Base-by-base conservation (phyloP, 2,113 vertebrate species). In the Trogon surrucura region DNA sequence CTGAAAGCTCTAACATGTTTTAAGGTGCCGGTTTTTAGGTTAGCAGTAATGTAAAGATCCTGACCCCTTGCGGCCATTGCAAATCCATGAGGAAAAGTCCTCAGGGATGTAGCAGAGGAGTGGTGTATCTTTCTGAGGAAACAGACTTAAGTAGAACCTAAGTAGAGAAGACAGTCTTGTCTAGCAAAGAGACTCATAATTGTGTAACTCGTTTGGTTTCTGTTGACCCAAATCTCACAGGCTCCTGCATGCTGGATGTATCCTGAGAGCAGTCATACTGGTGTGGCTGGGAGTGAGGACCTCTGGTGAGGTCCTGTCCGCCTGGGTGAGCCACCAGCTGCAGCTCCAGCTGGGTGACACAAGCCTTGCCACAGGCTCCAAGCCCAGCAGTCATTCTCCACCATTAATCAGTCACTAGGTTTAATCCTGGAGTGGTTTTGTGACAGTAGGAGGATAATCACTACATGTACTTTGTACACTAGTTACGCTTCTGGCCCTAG, bases 181-280 rank as follows among this genome's bases (percentile, higher is more conserved):
- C 17, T 51, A 34, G 56, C 53, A 64, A 1, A 67, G 22, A 30
- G 1, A 44, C 6, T 84, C 8, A 1, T 7, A 54, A 8, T 13
- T 74, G 3, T 67, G 15, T 70, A 47, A 50, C 22, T 72, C 13
- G 34, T 34, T 41, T 70, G 26, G 15, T 66, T 91, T 85, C 16
- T 91, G 16, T 25, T 75, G 44, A 64, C 22, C 15, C 9, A 38
- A 5, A 13, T 51, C 29, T 47, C 0, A 0, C 21, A 56, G 38
- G 10, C 16, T 83, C 2, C 13, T 86, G 20, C 5, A 3, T 10
- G 10, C 47, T 30, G 27, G 4, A 17, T 48, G 10, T 27, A 16
- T 47, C 0, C 0, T 60, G 51, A 56, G 30, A 34, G 12, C 30
- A 30, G 34, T 77, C 60, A 27, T 0, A 0, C 32, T 45, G 38